Percentiles rank a stretch among this genome's conserved stretches.
Conservation (phyloP, 2,888 invertebrate species). For the Papilio gigon region DNA sequence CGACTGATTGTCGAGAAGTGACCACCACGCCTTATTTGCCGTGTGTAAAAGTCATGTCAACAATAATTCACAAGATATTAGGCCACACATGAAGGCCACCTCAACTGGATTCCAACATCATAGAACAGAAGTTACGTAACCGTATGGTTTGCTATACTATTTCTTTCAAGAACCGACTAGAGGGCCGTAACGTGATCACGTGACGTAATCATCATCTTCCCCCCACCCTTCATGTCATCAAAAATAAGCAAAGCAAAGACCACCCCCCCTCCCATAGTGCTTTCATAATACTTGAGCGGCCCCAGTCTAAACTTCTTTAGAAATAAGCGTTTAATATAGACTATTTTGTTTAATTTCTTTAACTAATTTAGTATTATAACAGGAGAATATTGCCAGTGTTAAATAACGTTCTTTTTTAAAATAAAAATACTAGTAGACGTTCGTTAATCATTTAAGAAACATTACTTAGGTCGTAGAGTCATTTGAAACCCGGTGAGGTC, state of each 20-base stretch:
- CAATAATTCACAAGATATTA: background rate
- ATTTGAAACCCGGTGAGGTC: constrained; percentile 32
- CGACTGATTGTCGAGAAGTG: constrained; percentile 30
- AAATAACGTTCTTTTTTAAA: background rate
- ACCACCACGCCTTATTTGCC: constrained; percentile 31
- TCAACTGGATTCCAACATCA: constrained; percentile 1
- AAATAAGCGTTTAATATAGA: too few relatives aligned
- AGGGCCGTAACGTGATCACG: too few relatives aligned
- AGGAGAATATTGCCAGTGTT: background rate
- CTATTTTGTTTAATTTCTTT: too few relatives aligned
- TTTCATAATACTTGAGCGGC: too few relatives aligned
- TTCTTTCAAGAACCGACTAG: too few relatives aligned
- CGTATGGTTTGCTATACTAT: background rate
- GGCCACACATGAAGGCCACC: constrained; percentile 26
- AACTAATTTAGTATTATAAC: too few relatives aligned
- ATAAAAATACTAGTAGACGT: too few relatives aligned
- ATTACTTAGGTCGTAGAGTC: background rate
- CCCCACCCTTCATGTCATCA: too few relatives aligned
- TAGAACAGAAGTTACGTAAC: background rate
- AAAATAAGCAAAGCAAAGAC: too few relatives aligned
- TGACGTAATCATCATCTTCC: too few relatives aligned
- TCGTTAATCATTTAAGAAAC: background rate
- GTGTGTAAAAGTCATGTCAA: constrained; percentile 2
- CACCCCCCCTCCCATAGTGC: too few relatives aligned
- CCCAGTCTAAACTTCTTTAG: too few relatives aligned